These are phyloP conservation scores for Lagocephalus sceleratus DNA, from an alignment of 2,797 vertebrate species.

Conservation along the genomic window DNA sequence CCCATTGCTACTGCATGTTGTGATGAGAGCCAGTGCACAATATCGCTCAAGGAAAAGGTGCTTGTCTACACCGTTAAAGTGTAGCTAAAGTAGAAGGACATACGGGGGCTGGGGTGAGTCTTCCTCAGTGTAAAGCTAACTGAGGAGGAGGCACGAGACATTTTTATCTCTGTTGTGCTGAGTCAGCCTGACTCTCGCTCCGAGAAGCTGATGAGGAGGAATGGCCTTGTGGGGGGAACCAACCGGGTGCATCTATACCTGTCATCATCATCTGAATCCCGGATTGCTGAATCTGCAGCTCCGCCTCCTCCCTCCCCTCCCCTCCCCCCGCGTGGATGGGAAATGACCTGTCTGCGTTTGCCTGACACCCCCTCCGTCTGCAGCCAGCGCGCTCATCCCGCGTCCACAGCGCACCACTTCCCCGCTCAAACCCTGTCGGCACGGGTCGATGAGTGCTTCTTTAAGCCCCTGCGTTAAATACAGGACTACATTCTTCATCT, in stretches of 20 bases:
- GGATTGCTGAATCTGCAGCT: conserved; percentile 71
- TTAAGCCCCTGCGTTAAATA: conserved; percentile 21
- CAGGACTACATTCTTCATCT: conserved; percentile 28
- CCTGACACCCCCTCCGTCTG: conserved; percentile 73
- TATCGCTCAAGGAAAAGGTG: conserved; percentile 29
- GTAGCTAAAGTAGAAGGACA: conserved; percentile 13
- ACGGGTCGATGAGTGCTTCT: conserved; percentile 24
- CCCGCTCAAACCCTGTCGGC: conserved; percentile 28
- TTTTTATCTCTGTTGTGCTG: conserved; percentile 71
- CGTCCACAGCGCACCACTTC: conserved; percentile 28
- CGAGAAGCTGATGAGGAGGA: conserved; percentile 78
- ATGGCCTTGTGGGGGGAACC: conserved; percentile 66
- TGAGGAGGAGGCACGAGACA: conserved; percentile 62
- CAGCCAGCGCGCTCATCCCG: conserved; percentile 34
- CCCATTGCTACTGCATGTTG: conserved; percentile 29
- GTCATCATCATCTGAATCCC: conserved; percentile 74
- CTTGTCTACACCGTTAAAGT: conserved; percentile 19
- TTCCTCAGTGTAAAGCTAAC: conserved; percentile 18
- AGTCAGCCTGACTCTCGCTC: conserved; percentile 72
- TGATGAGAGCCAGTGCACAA: conserved; percentile 21
- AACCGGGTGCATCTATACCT: conserved; percentile 74
- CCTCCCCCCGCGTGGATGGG: conserved; percentile 63
- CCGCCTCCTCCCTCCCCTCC: not conserved
- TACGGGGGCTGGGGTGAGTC: not conserved
- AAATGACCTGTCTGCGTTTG: conserved; percentile 76